Evolutionary conservation across 2,888 invertebrate genomes (phyloP), one percentile per base, ranked within the genome.

Genomic region (Brenthis hecate): DNA sequence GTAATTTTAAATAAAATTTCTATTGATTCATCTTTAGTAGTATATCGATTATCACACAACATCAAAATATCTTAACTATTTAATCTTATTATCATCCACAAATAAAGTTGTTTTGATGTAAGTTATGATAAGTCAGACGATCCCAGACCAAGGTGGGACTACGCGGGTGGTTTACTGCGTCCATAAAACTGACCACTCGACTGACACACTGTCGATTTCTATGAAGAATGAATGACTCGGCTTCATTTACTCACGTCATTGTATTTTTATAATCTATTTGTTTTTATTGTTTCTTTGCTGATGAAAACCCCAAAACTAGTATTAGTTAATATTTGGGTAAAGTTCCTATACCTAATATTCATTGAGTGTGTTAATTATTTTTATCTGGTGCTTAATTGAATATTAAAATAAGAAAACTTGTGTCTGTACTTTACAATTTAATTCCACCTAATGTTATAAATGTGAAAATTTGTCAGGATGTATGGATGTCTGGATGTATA

Each of bases 81-180:
- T 53, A 53, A 53, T 16, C 14, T 53, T 51, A 62, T 62, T 62
- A 62, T 62, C 62, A 54, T 36, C 62, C 11, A 62, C 54, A 61
- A 67, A 61, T 60, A 51, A 66, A 67, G 23, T 67, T 67, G 55
- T 61, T 67, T 61, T 36, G 55, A 36, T 50, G 43, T 32, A 66
- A 47, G 23, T 56, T 56, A 48, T 65, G 81, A 77, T 79, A 74
- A 72, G 70, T 73, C 71, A 58, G 70, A 64, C 50, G 50, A 76
- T 65, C n/a, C 28, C 57, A 43, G 53, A 58, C n/a, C 74, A 77
- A 79, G 77, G 72, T 74, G 75, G 74, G 76, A 75, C 89, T 72
- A 79, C 75, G 89, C 89, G 89, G 91, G 90, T 88, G 91, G 91
- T 91, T 87, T 92, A 91, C 82, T 74, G 78, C 83, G 50, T 75